phyloP scores from a whole-genome alignment of 2,113 vertebrate genomes.

The Leptobrachium ailaonicum region DNA sequence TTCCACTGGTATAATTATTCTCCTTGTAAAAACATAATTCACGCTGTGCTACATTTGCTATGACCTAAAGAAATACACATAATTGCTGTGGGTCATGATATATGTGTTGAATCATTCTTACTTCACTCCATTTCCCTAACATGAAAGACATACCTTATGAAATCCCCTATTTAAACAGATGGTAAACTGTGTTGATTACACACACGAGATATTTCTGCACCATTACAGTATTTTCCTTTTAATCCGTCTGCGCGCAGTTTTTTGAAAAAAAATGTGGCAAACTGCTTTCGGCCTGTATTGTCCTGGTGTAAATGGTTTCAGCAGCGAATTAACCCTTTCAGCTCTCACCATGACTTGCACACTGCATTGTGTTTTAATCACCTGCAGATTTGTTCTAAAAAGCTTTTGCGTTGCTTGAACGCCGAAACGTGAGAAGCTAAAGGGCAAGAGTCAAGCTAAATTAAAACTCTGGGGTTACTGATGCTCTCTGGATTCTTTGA shows the following conservation, averaged over 20 bases:
- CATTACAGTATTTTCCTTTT: background rate
- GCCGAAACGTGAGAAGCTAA: too few species aligned
- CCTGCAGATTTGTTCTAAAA: too few species aligned
- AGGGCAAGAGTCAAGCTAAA: too few species aligned
- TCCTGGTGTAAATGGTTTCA: too few species aligned
- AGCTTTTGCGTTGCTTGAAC: too few species aligned
- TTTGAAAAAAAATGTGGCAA: too few species aligned
- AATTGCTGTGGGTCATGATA: slow-evolving; percentile 29
- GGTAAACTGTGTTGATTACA: slow-evolving; percentile 16
- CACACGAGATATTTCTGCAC: background rate
- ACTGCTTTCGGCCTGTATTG: too few species aligned
- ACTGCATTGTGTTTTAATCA: too few species aligned
- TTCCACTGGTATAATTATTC: background rate
- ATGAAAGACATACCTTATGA: slow-evolving; percentile 22
- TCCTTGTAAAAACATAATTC: background rate
- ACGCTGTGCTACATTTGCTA: background rate
- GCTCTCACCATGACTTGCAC: too few species aligned
- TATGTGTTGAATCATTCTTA: background rate
- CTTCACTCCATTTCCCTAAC: slow-evolving; percentile 13
- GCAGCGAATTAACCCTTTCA: too few species aligned
- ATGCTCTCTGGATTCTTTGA: too few species aligned
- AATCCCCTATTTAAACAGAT: slow-evolving; percentile 34
- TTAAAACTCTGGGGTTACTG: too few species aligned
- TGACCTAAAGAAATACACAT: background rate
- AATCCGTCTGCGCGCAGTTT: background rate